Evolutionary conservation across 1,140 invertebrate species (phyloP).

Genomic region (Megathymus violae): DNA sequence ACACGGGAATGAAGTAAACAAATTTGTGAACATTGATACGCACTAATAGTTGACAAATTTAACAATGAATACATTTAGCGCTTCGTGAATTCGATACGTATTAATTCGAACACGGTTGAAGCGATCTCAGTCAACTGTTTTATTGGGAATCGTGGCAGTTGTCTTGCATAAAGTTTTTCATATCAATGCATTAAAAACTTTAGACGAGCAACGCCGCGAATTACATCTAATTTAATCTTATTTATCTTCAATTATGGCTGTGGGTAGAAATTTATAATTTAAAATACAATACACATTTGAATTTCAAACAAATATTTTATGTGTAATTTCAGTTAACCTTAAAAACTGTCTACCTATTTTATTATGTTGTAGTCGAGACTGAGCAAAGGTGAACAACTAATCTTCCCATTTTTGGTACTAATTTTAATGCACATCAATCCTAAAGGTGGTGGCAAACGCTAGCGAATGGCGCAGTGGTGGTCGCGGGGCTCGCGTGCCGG

Average conservation of each 20-base stretch:
- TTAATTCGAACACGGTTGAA: not conserved
- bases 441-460: conserved; percentile 88
- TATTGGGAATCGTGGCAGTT: conserved; percentile 9
- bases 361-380: too few species aligned
- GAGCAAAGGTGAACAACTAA: too few species aligned
- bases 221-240: conserved; percentile 11
- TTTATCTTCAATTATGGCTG: not conserved
- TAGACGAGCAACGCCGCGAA: conserved; percentile 15
- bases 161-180: conserved; percentile 28
- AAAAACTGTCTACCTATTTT: too few species aligned
- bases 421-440: too few species aligned
- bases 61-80: not conserved
- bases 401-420: too few species aligned
- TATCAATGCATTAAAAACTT: conserved; percentile 25
- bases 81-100: not conserved
- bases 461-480: conserved; percentile 86
- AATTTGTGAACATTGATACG: too few species aligned
- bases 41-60: not conserved
- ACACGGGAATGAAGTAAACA: too few species aligned
- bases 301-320: too few species aligned
- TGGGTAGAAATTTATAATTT: not conserved
- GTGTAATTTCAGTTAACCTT: too few species aligned
- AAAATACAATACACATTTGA: not conserved
- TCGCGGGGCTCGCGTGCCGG: conserved; percentile 79
- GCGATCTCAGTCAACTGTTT: conserved; percentile 11